Percentiles rank a stretch among this genome's conserved stretches.
Conservation (phyloP, 2,113 vertebrate species). For the Calonectris borealis region DNA sequence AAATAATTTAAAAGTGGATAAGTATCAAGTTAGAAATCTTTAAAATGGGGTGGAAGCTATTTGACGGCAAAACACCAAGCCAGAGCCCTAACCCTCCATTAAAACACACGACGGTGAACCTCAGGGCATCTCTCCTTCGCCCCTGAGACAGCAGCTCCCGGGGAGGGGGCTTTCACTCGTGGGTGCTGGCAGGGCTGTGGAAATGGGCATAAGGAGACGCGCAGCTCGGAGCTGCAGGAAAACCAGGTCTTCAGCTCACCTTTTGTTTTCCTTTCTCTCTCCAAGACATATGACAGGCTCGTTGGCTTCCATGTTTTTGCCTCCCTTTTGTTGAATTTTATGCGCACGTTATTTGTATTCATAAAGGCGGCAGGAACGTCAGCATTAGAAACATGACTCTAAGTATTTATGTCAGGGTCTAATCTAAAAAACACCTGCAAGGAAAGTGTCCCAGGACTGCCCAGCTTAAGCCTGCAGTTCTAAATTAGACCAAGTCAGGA, state of each 20-base stretch:
- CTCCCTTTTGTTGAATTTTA: background rate
- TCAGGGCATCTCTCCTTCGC: background rate
- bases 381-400: background rate
- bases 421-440: background rate
- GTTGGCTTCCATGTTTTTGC: background rate
- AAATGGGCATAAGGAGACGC: background rate
- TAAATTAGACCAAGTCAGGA: background rate
- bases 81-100: background rate
- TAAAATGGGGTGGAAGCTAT: background rate
- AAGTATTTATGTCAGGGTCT: background rate
- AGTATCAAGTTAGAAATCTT: background rate
- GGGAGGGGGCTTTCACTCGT: background rate
- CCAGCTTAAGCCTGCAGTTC: background rate
- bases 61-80: background rate
- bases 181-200: background rate
- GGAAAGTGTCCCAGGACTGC: background rate
- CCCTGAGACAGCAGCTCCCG: background rate
- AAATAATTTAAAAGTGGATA: background rate
- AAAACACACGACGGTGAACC: accelerated
- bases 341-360: background rate
- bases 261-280: background rate
- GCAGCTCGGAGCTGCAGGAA: background rate
- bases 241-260: background rate
- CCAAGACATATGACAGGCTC: background rate
- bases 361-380: background rate